These are phyloP conservation scores for Brachystomella parvula DNA, from an alignment of 1,140 invertebrate genomes.

Conservation along the genomic window DNA sequence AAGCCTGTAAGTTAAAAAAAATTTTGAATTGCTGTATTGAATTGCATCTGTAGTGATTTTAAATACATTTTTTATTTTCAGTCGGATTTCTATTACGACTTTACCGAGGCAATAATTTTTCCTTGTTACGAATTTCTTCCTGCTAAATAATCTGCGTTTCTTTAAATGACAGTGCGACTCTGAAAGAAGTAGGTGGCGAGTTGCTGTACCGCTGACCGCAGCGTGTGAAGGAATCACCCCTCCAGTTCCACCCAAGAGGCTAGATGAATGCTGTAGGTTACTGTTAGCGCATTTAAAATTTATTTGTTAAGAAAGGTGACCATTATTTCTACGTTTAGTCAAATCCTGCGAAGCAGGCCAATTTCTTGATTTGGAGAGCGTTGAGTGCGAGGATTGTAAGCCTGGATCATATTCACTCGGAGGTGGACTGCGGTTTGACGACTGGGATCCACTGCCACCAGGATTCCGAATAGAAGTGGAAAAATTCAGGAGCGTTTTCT, in stretches of 20 bases:
- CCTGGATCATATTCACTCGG: conserved; percentile 51
- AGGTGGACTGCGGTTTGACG: conserved; percentile 48
- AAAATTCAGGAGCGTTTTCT: conserved; percentile 43
- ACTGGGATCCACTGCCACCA: conserved; percentile 46
- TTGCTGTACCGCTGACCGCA: conserved; percentile 46
- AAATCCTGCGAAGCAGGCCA: conserved; percentile 48
- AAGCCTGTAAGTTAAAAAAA: conserved; percentile 20
- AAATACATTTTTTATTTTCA: conserved; percentile 36
- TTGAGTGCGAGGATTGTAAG: conserved; percentile 48
- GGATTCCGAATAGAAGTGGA: conserved; percentile 47
- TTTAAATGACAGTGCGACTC: conserved; percentile 44
- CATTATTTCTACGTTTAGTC: conserved; percentile 40
- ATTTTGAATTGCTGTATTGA: background rate
- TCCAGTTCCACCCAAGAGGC: conserved; percentile 45
- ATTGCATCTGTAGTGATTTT: background rate
- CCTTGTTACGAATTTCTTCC: background rate
- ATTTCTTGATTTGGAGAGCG: conserved; percentile 44
- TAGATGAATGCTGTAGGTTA: conserved; percentile 49
- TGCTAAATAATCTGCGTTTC: background rate
- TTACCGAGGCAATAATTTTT: conserved; percentile 44
- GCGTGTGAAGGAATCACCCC: conserved; percentile 43
- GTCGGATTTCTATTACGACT: conserved; percentile 51
- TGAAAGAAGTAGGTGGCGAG: conserved; percentile 49
- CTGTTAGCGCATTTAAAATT: background rate
- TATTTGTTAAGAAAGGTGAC: background rate